Evolutionary conservation across 1,140 invertebrate species (phyloP).

Genomic region (Uloborus diversus): DNA sequence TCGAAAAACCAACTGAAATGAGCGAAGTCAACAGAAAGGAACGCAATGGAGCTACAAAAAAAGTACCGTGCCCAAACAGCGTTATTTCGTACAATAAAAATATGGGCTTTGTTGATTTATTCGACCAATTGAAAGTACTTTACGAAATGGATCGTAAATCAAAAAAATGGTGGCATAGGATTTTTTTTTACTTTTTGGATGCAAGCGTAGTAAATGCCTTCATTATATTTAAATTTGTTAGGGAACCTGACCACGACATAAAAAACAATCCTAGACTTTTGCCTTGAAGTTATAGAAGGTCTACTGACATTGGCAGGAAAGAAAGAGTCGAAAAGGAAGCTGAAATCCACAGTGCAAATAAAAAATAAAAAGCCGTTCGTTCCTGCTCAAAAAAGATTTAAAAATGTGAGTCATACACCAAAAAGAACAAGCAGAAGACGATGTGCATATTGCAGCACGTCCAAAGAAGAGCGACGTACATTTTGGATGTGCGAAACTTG

Average conservation of each 20-base stretch:
- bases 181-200: neutral
- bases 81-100: neutral
- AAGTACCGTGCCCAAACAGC: neutral
- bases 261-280: neutral
- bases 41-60: neutral
- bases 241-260: too few relatives aligned
- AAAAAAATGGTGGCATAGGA: neutral
- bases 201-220: neutral
- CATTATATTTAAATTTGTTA: neutral
- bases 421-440: neutral
- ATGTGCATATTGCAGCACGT: slow-evolving; percentile 1
- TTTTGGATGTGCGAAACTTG: neutral
- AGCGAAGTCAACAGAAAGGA: neutral
- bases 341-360: neutral
- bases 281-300: neutral
- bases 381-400: neutral
- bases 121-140: neutral
- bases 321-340: neutral
- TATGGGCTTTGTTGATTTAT: neutral
- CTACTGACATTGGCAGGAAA: neutral
- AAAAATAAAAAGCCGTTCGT: too few relatives aligned
- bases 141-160: neutral
- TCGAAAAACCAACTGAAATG: neutral
- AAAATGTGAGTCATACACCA: neutral
- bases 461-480: neutral